phyloP scores from a whole-genome alignment of 2,113 vertebrate species.

The Macroglossus sobrinus region DNA sequence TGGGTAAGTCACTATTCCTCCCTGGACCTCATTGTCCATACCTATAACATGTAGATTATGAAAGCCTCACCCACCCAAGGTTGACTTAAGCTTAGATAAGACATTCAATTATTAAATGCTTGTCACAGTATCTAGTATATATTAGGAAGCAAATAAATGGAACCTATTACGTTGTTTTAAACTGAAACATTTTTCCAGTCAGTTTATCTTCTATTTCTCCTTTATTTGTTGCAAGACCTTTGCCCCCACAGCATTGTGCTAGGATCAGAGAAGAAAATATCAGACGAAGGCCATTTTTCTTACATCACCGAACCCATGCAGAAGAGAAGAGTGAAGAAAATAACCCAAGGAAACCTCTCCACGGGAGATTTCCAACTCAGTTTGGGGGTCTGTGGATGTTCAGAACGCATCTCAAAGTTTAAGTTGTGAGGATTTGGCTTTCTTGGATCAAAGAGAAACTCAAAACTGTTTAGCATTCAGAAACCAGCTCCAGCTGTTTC shows the following conservation, averaged over 20 bases:
- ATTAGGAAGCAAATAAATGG: neutral
- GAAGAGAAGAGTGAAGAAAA: constrained; percentile 64
- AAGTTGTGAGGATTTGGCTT: constrained; percentile 61
- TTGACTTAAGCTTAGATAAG: neutral
- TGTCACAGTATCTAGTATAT: neutral
- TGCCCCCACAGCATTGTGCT: constrained; percentile 46
- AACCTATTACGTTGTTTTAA: neutral
- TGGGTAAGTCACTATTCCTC: neutral
- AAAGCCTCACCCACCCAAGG: neutral
- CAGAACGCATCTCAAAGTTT: constrained; percentile 69
- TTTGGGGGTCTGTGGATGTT: constrained; percentile 46
- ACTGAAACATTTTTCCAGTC: constrained; percentile 13
- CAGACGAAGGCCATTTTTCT: constrained; percentile 48
- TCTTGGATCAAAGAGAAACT: constrained; percentile 69
- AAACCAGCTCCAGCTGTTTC: constrained; percentile 73
- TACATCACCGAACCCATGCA: neutral
- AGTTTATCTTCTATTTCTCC: constrained; percentile 27
- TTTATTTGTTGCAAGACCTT: constrained; percentile 59
- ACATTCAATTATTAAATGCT: neutral
- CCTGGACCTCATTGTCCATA: neutral
- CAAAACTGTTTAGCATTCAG: constrained; percentile 75
- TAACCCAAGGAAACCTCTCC: constrained; percentile 73
- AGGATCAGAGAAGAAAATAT: constrained; percentile 68
- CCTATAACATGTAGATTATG: neutral
- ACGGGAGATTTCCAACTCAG: constrained; percentile 58